Conservation (phyloP, 1,140 invertebrate species). For the Dryas iulia region DNA sequence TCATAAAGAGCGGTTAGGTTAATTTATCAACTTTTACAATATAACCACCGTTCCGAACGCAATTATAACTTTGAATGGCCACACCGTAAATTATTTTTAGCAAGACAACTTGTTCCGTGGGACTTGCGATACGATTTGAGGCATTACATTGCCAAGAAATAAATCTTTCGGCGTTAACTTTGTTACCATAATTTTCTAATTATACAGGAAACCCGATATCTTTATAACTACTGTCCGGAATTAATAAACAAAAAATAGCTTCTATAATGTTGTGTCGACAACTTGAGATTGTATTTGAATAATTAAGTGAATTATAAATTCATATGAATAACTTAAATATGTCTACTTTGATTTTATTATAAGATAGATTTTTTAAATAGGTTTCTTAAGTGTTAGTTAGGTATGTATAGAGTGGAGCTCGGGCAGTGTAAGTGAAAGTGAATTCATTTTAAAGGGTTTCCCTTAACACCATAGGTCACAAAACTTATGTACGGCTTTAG, state of each 20-base stretch:
- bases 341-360: not conserved
- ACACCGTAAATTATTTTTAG: conserved; percentile 9
- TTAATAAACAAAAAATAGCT: not conserved
- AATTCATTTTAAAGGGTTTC: no score
- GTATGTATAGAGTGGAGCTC: no score
- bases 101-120: conserved; percentile 7
- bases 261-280: conserved; percentile 9
- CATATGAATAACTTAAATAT: not conserved
- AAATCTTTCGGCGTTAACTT: conserved; percentile 6
- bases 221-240: not conserved
- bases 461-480: no score
- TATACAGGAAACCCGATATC: conserved; percentile 13
- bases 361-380: no score
- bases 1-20: conserved; percentile 6
- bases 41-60: conserved; percentile 14
- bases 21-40: conserved; percentile 25
- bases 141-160: conserved; percentile 13
- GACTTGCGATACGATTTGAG: not conserved
- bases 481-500: no score
- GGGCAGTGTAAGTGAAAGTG: no score
- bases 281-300: not conserved
- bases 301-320: not conserved
- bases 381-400: no score
- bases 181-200: conserved; percentile 9
- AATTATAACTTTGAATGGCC: conserved; percentile 19